These are phyloP conservation scores for Pollenia angustigena DNA, from an alignment of 2,888 invertebrate species.

Conservation along the genomic window DNA sequence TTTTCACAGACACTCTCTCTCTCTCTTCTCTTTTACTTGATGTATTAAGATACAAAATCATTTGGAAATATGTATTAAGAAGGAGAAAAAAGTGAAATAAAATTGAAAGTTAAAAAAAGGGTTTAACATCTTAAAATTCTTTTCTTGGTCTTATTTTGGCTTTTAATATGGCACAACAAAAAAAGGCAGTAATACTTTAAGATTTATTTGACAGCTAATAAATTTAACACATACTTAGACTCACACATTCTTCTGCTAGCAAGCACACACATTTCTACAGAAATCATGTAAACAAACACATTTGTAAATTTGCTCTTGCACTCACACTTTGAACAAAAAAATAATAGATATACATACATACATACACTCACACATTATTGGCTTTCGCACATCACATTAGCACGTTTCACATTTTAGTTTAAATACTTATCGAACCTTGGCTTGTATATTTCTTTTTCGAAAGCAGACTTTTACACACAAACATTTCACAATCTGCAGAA, in stretches of 20 bases:
- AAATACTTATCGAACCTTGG: conserved; percentile 72
- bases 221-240: conserved; percentile 80
- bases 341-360: background rate
- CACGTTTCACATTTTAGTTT: conserved; percentile 73
- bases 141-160: conserved; percentile 50
- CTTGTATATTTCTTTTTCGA: conserved; percentile 30
- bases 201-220: conserved; percentile 84
- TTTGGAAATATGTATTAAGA: conserved; percentile 6
- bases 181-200: conserved; percentile 79
- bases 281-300: conserved; percentile 50
- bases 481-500: background rate
- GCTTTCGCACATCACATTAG: conserved; percentile 69
- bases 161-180: conserved; percentile 62
- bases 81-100: conserved; percentile 28
- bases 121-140: conserved; percentile 44
- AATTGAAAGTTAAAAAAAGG: conserved; percentile 66
- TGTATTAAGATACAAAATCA: conserved; percentile 25
- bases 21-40: background rate
- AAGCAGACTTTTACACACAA: conserved; percentile 43
- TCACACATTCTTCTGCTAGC: background rate
- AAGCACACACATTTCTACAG: background rate
- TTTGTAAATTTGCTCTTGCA: conserved; percentile 19
- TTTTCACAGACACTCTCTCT: background rate
- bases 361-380: conserved; percentile 38
- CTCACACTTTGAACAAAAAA: background rate